Base-by-base conservation (phyloP, 2,113 vertebrate species). In the Sprattus sprattus region DNA sequence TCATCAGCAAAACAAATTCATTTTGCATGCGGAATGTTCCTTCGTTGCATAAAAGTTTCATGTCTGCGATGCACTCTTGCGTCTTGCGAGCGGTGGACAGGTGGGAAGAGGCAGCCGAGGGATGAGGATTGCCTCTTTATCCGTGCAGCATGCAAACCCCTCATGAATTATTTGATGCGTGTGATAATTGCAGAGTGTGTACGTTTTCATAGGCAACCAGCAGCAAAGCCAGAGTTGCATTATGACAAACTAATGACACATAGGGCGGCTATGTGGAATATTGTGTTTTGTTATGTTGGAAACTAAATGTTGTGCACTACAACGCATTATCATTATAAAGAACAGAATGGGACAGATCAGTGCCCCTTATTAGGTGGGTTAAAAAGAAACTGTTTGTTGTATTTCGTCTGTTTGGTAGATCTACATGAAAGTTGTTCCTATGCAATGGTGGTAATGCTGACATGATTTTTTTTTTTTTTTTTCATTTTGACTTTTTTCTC, bases 21-120 rank as follows among this genome's bases (percentile, higher is more conserved):
- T 84, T 78, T 85, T 82, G 80, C 87, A 84, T 81, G 82, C 52
- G 84, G 81, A 85, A 87, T 88, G 84, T 81, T 80, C 87, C 78
- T 49, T 44, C 71, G 83, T 81, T 44, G 45, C 28, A 85, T 85
- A 82, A 50, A 78, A 78, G 71, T 32, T 32, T 78, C 71, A 39
- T 78, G 71, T 78, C 71, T 11, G 28, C 71, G 39, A 78, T 78
- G 13, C 71, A 78, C n/a, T 67, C 64, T 67, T 67, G n/a, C 64
- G 28, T 67, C 71, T 78, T 11, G 11, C 10, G 11, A 39, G 71
- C 28, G 16, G 28, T 32, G 25, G 15, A 78, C 71, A 78, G 71
- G 71, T 78, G 71, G 71, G 64, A 39, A 39, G 28, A 78, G 28
- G 32, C 25, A 78, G 71, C 28, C 10, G 32, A 39, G 64, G 64